These are phyloP conservation scores for Furnarius figulus DNA, from an alignment of 2,113 vertebrate genomes.

Conservation along the genomic window DNA sequence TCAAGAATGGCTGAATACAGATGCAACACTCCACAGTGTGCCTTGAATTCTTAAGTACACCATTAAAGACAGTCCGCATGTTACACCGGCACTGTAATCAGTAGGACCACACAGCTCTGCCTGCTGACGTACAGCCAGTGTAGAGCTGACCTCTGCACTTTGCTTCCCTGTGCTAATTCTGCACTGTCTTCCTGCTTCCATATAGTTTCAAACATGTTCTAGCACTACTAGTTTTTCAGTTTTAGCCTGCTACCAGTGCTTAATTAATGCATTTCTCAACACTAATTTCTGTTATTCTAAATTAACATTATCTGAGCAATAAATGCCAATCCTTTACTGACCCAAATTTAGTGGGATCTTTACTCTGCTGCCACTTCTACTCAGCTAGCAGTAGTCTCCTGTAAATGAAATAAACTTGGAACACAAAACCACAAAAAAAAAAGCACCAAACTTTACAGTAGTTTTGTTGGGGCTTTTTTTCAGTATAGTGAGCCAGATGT, in stretches of 20 bases:
- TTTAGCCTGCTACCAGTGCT: not conserved
- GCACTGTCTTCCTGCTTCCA: not conserved
- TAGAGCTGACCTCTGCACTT: not conserved
- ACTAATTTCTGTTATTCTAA: not conserved
- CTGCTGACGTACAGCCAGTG: not conserved
- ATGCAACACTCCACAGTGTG: not conserved
- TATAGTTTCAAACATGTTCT: not conserved
- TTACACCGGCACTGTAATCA: not conserved
- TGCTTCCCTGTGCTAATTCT: not conserved
- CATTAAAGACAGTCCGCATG: not conserved
- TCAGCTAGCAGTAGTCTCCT: not conserved
- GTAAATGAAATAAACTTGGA: not conserved
- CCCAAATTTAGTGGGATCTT: not conserved
- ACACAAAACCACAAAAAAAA: not conserved
- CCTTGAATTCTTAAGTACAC: not conserved
- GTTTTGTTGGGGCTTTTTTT: not conserved
- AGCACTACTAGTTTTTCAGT: not conserved
- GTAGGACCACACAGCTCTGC: not conserved
- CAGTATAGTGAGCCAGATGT: not conserved
- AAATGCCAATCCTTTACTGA: not conserved
- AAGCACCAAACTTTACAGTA: not conserved
- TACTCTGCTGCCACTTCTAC: not conserved
- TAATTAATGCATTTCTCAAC: not conserved
- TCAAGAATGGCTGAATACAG: not conserved
- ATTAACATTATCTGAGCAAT: not conserved